These are phyloP conservation scores for Epinephelus malabaricus DNA, from an alignment of 2,797 vertebrate genomes.

Conservation along the genomic window DNA sequence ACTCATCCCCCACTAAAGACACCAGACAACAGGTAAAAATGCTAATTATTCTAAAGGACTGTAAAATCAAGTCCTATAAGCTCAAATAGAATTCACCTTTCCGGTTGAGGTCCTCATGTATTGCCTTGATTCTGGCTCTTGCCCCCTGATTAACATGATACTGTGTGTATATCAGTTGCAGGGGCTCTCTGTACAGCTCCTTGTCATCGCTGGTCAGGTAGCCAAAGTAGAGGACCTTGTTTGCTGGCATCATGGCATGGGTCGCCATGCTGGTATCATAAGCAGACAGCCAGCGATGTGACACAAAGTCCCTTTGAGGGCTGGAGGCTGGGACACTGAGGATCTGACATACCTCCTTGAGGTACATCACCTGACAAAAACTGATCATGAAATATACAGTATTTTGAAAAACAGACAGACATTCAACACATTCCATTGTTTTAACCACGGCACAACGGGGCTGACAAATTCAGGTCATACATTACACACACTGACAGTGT, in stretches of 20 bases:
- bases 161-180: constrained; percentile 1
- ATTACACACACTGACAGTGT: not conserved
- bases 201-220: not conserved
- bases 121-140: constrained; percentile 4
- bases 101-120: constrained; percentile 11
- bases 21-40: not conserved
- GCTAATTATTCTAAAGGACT: constrained; percentile 4
- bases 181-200: constrained; percentile 7
- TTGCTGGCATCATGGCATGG: constrained; percentile 33
- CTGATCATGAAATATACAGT: not conserved
- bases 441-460: not conserved
- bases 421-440: constrained; percentile 16
- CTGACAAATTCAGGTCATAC: constrained; percentile 16
- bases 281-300: constrained; percentile 31
- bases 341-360: not conserved
- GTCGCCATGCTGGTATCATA: constrained; percentile 34
- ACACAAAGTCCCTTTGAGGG: constrained; percentile 38
- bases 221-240: constrained; percentile 31
- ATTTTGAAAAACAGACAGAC: constrained; percentile 5
- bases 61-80: not conserved
- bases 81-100: constrained; percentile 9
- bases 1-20: too few relatives aligned
- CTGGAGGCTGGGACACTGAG: constrained; percentile 7
- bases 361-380: constrained; percentile 30
- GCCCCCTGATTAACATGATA: not conserved